phyloP scores from a whole-genome alignment of 35 echinoderm and acorn worm genomes.

The Diadema setosum region DNA sequence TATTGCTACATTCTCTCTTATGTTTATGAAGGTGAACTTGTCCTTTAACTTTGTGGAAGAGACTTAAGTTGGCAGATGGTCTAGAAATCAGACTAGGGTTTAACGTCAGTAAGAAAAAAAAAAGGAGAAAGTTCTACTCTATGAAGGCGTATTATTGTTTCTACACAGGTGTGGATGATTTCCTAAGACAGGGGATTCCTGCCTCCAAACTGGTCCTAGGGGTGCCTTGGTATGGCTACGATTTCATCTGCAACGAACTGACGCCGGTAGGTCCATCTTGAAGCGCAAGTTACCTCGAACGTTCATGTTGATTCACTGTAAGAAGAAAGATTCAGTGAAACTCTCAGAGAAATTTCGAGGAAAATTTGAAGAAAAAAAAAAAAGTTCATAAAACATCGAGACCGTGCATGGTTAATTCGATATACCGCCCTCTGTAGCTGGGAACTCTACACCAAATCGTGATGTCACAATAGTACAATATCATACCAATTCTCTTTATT shows the following conservation, averaged over 20 bases:
- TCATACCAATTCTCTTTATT: too few relatives aligned
- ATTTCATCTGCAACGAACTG: conserved; percentile 5
- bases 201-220: conserved; percentile 29
- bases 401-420: too few relatives aligned
- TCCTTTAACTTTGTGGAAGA: too few relatives aligned
- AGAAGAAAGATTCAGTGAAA: background rate
- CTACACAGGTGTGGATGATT: conserved; percentile 34
- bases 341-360: background rate
- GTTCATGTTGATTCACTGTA: background rate
- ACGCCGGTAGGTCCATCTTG: background rate
- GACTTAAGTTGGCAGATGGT: too few relatives aligned
- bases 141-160: background rate
- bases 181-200: conserved; percentile 19
- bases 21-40: too few relatives aligned
- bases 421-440: too few relatives aligned
- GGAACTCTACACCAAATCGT: too few relatives aligned
- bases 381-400: background rate
- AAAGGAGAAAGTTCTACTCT: background rate
- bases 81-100: background rate
- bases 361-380: background rate
- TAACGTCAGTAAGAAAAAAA: background rate
- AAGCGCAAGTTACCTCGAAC: background rate
- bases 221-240: conserved; percentile 64
- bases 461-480: too few relatives aligned
- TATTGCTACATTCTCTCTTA: too few relatives aligned